Conservation (phyloP, 23 tunicate species). For the Diplosoma virens region DNA sequence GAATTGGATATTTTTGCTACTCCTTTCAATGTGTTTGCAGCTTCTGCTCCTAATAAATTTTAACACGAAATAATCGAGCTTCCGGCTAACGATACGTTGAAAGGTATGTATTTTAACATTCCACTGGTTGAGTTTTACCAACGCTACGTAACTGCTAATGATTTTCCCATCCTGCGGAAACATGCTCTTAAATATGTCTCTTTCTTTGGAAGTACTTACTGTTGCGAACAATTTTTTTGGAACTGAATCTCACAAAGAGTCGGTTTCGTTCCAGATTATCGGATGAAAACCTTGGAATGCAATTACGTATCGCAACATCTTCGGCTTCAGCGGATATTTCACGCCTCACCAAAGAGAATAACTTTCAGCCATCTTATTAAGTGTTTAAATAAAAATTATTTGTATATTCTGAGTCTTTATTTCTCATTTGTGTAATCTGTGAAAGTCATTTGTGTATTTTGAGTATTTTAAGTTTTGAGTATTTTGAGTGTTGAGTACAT, state of each 20-base stretch:
- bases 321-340: conserved; percentile 32
- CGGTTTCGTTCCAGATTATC: conserved; percentile 33
- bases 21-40: conserved; percentile 50
- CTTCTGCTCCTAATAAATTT: conserved; percentile 39
- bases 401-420: no score
- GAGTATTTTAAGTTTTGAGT: not conserved
- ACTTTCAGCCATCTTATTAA: conserved; percentile 15
- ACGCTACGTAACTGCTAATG: conserved; percentile 55
- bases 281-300: conserved; percentile 19
- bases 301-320: conserved; percentile 34
- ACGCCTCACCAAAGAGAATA: conserved; percentile 13
- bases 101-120: conserved; percentile 31
- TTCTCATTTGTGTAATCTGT: not conserved
- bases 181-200: conserved; percentile 49
- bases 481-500: no score
- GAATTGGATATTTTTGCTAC: conserved; percentile 60
- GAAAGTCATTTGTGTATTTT: conserved; percentile 1
- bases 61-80: conserved; percentile 38
- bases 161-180: conserved; percentile 61
- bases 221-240: conserved; percentile 40
- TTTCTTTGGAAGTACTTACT: conserved; percentile 46
- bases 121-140: conserved; percentile 53
- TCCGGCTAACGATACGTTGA: conserved; percentile 25
- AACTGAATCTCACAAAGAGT: conserved; percentile 33
- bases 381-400: no score